Conservation (phyloP, 2,797 vertebrate species). For the Hoplostethus mediterraneus region DNA sequence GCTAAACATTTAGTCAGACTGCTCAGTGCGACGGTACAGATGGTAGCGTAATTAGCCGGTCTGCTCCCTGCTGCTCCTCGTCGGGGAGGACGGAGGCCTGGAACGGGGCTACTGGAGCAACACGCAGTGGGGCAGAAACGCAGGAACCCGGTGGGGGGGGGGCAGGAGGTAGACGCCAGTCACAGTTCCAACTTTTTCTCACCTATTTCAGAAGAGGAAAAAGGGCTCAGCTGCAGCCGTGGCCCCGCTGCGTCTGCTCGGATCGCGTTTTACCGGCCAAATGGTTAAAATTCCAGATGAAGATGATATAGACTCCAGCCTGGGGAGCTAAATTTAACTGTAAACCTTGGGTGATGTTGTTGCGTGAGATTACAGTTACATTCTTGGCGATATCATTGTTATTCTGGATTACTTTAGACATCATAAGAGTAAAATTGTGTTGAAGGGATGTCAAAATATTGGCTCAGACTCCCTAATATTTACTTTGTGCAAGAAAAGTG, state of each 20-base stretch:
- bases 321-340: neutral
- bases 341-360: conserved; percentile 6
- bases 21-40: conserved; percentile 70
- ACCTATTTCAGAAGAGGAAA: conserved; percentile 22
- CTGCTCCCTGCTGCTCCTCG: conserved; percentile 56
- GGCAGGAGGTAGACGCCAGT: conserved; percentile 1
- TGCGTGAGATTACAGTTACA: neutral
- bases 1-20: conserved; percentile 71
- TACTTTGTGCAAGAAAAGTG: too few relatives aligned
- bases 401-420: neutral
- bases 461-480: neutral
- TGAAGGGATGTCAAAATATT: neutral
- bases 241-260: conserved; percentile 1
- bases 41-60: conserved; percentile 77
- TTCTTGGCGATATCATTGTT: neutral
- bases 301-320: neutral
- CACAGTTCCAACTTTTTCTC: conserved; percentile 25
- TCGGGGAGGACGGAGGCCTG: conserved; percentile 31
- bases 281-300: conserved; percentile 10
- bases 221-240: conserved; percentile 39
- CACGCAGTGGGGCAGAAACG: conserved; percentile 13
- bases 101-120: conserved; percentile 12
- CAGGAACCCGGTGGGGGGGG: conserved; percentile 1
- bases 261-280: neutral
- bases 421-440: neutral